phyloP scores from a whole-genome alignment of 1,140 invertebrate species.

The Megathymus violae region DNA sequence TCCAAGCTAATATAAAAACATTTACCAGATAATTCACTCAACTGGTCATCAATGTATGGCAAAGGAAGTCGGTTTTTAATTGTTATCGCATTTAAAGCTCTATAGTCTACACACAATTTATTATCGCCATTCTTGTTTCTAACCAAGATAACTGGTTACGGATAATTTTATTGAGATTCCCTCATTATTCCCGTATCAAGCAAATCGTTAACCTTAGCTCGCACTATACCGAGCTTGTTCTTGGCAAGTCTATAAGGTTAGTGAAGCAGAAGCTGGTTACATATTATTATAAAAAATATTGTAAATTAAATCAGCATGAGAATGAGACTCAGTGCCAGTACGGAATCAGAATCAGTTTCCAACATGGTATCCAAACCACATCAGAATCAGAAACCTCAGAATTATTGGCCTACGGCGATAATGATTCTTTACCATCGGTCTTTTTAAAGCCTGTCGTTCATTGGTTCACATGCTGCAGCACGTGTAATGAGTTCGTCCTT shows the following conservation, averaged over 20 bases:
- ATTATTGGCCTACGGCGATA: too few species aligned
- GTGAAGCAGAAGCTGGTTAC: too few species aligned
- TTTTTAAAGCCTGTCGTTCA: too few species aligned
- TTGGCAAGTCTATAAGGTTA: neutral
- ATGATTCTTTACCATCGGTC: too few species aligned
- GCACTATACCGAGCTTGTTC: neutral
- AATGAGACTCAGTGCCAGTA: too few species aligned
- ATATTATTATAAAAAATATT: too few species aligned
- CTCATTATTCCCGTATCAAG: neutral
- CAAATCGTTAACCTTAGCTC: neutral
- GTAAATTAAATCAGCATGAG: too few species aligned
- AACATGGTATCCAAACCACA: too few species aligned
- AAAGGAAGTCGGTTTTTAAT: neutral
- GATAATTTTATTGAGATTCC: neutral
- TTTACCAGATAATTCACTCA: neutral
- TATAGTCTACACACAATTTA: slow-evolving; percentile 8
- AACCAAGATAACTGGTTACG: slow-evolving; percentile 1
- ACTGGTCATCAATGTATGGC: neutral
- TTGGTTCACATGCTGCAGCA: too few species aligned
- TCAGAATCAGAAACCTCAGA: too few species aligned
- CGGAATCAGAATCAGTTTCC: too few species aligned
- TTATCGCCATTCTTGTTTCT: slow-evolving; percentile 10
- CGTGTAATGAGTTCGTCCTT: neutral
- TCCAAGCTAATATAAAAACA: too few species aligned
- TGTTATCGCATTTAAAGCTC: slow-evolving; percentile 1